phyloP scores from a whole-genome alignment of 2,888 invertebrate genomes.

The Archaeoteleia sp. region DNA sequence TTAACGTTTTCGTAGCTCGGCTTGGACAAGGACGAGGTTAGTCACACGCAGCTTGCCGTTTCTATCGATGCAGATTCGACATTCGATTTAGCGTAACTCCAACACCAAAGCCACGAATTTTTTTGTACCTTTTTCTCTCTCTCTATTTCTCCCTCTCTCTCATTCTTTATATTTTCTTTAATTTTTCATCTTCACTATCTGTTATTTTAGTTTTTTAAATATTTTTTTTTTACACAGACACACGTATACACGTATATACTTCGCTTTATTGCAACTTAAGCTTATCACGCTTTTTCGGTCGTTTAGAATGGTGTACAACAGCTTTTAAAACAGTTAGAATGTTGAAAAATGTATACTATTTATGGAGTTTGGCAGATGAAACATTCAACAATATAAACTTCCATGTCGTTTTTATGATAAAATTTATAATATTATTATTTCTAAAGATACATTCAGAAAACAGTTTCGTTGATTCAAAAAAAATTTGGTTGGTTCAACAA shows the following conservation, averaged over 20 bases:
- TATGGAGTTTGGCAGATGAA: too few species aligned
- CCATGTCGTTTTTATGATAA: too few species aligned
- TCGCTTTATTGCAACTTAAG: slow-evolving; percentile 45
- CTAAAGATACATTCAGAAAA: too few species aligned
- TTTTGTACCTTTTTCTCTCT: slow-evolving; percentile 50
- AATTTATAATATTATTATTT: too few species aligned
- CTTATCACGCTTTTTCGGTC: slow-evolving; percentile 14
- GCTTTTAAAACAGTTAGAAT: too few species aligned
- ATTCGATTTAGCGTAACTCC: slow-evolving; percentile 56
- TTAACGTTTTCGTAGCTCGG: slow-evolving; percentile 86
- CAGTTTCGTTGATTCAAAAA: too few species aligned
- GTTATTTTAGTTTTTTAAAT: slow-evolving; percentile 42
- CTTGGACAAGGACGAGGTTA: slow-evolving; percentile 94
- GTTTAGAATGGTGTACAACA: too few species aligned
- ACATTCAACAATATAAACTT: too few species aligned
- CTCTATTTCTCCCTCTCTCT: slow-evolving; percentile 33
- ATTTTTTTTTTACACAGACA: slow-evolving; percentile 67
- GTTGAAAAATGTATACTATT: neutral
- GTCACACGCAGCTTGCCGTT: slow-evolving; percentile 70
- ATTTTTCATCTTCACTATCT: slow-evolving; percentile 26
- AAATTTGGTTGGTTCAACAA: too few species aligned
- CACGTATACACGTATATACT: slow-evolving; percentile 41
- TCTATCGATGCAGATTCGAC: slow-evolving; percentile 60
- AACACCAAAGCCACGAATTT: slow-evolving; percentile 54
- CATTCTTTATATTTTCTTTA: slow-evolving; percentile 24